Evolutionary conservation across 2,797 vertebrate species (phyloP), one percentile per base, ranked within the genome.

Genomic region (Chromis chromis): DNA sequence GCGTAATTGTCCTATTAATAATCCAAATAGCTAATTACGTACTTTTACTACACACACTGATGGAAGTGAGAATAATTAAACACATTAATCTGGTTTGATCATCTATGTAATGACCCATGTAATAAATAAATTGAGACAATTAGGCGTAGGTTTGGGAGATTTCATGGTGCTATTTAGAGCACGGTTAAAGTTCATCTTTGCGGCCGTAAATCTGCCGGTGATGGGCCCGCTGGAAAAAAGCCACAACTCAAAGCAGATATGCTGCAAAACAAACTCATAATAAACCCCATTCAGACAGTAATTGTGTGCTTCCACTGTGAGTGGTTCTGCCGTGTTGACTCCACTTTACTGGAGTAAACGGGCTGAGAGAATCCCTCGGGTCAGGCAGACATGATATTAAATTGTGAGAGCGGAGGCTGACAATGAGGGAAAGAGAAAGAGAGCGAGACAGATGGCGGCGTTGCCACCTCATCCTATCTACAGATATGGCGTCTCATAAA

Each of bases 1-100:
- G 78, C 22, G 24, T 94, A 94, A 94, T 92, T 87, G 90, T 89
- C 84, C 89, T 89, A 94, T 95, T 93, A 92, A 93, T 92, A 89
- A 91, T 83, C 85, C 83, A 88, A 93, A 91, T 91, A 86, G 85
- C 83, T 90, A 88, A 94, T 93, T 90, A 91, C 85, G 81, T 84
- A 88, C 77, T 88, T 93, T 85, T 79, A 79, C 84, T 76, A 74
- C 84, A 80, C 76, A 81, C 67, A 68, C 73, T 64, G 86, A 81
- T 81, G 83, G 82, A 88, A 83, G 74, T 70, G 65, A 81, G 71
- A 83, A 83, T 91, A 91, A 94, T 92, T 89, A 88, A 89, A 83
- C 42, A 64, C 81, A 90, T 92, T 87, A 81, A 89, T 93, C 83
- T 87, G 81, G 74, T 85, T 86, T 86, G 83, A 92, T 90, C 81